Conservation (phyloP, 2,797 vertebrate genomes). For the Syngnathus rostellatus region DNA sequence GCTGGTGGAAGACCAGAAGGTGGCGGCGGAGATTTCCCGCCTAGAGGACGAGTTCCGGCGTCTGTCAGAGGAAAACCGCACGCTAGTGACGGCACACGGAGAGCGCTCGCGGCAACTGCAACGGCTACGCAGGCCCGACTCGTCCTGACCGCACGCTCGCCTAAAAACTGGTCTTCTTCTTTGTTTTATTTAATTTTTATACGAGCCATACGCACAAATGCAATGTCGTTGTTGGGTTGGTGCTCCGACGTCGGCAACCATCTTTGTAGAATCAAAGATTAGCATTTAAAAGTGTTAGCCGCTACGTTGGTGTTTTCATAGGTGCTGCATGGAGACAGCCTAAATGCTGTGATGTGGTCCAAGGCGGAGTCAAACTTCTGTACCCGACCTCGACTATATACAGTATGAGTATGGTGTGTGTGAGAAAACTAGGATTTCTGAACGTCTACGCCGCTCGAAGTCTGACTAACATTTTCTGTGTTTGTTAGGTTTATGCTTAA, state of each 20-base stretch:
- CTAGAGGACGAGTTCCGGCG: conserved; percentile 84
- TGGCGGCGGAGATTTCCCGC: conserved; percentile 78
- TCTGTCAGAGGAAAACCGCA: conserved; percentile 87
- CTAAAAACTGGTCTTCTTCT: conserved; percentile 35
- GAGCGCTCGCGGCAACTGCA: conserved; percentile 87
- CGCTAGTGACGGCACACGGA: conserved; percentile 79
- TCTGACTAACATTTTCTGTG: not conserved
- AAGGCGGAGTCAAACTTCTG: conserved; percentile 32
- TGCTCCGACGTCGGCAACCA: conserved; percentile 13
- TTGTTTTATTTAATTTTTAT: conserved; percentile 6
- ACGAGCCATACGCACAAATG: conserved; percentile 22
- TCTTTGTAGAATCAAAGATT: not conserved
- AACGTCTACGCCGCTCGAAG: not conserved
- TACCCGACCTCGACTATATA: not conserved
- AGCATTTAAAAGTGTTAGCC: not conserved
- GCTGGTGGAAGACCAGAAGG: conserved; percentile 86
- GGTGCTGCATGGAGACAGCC: conserved; percentile 28
- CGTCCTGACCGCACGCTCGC: conserved; percentile 76
- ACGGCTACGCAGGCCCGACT: conserved; percentile 82
- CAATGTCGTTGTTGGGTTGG: conserved; percentile 22
- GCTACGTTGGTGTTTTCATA: not conserved
- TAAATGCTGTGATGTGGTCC: conserved; percentile 47
- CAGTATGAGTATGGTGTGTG: not conserved
- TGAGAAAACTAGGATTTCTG: not conserved
- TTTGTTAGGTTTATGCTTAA: not conserved